Evolutionary conservation across 2,113 vertebrate species (phyloP).

Genomic region (Pteronura brasiliensis): DNA sequence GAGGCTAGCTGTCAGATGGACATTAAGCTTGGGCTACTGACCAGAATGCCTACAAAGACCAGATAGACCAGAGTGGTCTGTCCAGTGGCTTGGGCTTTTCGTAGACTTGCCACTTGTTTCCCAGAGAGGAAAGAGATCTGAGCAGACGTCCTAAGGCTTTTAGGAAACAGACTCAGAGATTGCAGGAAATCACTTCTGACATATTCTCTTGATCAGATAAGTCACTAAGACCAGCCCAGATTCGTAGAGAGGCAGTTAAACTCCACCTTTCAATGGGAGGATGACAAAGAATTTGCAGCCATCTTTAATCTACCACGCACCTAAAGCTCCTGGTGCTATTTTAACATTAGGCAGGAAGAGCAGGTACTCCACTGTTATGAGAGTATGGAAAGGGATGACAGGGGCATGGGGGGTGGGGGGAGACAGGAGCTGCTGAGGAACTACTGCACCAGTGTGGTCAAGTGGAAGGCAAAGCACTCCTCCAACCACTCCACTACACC

Average conservation of each 20-base stretch:
- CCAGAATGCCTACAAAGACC: not conserved
- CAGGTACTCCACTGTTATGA: too few species aligned
- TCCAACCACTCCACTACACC: not conserved
- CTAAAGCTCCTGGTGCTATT: not conserved
- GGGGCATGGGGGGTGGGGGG: too few species aligned
- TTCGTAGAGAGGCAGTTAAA: not conserved
- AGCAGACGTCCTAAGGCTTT: not conserved
- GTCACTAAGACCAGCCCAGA: not conserved
- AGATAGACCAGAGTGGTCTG: not conserved
- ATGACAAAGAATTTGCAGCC: not conserved
- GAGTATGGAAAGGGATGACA: not conserved
- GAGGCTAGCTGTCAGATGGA: not conserved
- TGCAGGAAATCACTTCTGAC: not conserved
- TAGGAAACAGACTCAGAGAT: not conserved
- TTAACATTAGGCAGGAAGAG: not conserved
- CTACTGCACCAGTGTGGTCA: not conserved
- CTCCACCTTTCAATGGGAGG: not conserved
- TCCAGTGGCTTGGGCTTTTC: not conserved
- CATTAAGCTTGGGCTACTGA: not conserved
- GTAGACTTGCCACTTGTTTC: not conserved
- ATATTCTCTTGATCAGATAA: not conserved
- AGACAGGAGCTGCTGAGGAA: not conserved
- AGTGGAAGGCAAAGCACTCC: not conserved
- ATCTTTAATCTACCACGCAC: not conserved
- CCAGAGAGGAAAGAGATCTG: not conserved